Evolutionary conservation across 2,888 invertebrate genomes (phyloP), one percentile per base, ranked within the genome.

Genomic region (Sipunculus nudus): DNA sequence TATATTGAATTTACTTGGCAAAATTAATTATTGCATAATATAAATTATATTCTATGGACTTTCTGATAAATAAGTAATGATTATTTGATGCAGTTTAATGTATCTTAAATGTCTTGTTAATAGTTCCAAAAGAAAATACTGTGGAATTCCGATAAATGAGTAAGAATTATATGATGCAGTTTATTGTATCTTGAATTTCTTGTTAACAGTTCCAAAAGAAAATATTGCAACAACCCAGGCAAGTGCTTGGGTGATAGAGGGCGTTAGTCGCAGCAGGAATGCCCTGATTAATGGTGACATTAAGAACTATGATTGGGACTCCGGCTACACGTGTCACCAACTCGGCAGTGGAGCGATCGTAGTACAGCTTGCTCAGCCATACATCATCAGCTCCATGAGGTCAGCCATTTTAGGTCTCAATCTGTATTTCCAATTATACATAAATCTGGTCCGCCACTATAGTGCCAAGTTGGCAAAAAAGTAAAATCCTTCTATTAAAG

Each of bases 251-350:
- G 98, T 99, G 61, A 91, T 94, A 43, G 98, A 99, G 86, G 99
- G 99, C 59, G 98, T 99, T 8, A 89, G 89, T 77, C 91, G 98
- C 13, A 91, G 92, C 47, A 88, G 97, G 70, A 96, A 99, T 87
- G 93, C 96, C 0, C 87, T 99, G 13, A 88, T 99, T 61, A 97
- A 99, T 87, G 98, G 98, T 16, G 95, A 98, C 84, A 93, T 89
- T 55, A 89, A 90, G 76, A 91, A 93, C 85, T 99, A 98, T 85
- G 96, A 98, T 86, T 98, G 97, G 97, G 98, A 99, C 85, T 93
- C 92, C 55, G 97, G 97, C 66, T 98, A 97, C 85, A 97, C 96
- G 3, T 97, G 96, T 84, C 96, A 97, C 70, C 96, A 96, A 85
- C 75, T 83, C 54, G 83, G 83, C 31, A 81, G 95, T 73, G 97